A percentile compares a stretch with the other conserved stretches of the same genome.
Evolutionary conservation across 2,888 invertebrate genomes (phyloP).

Genomic region (Nebria salina): DNA sequence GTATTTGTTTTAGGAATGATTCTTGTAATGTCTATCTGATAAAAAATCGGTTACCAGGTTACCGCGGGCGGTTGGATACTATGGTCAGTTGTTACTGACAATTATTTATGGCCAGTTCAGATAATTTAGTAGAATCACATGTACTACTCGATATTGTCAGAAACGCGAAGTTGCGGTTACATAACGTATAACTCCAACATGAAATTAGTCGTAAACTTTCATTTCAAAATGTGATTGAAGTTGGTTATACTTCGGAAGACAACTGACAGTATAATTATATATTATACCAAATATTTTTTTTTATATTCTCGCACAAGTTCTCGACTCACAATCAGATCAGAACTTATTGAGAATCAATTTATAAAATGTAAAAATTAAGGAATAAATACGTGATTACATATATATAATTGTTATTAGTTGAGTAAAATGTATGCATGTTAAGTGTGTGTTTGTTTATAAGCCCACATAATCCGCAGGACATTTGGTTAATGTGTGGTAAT

Average conservation of each 20-base stretch:
- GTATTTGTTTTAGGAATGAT: too few species aligned
- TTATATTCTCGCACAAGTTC: neutral
- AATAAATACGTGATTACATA: neutral
- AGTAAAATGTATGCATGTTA: neutral
- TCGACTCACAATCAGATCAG: neutral
- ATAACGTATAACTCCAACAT: neutral
- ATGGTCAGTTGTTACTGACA: neutral
- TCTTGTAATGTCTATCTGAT: neutral
- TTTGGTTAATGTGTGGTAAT: neutral
- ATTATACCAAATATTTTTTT: neutral
- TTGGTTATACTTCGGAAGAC: neutral
- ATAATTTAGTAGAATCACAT: constrained; percentile 1
- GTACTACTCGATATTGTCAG: constrained; percentile 1
- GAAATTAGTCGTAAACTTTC: constrained; percentile 1
- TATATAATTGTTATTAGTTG: neutral
- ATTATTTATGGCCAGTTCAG: neutral
- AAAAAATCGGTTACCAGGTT: neutral
- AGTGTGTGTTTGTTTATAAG: neutral
- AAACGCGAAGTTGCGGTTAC: neutral
- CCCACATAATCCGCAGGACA: neutral
- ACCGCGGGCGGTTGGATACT: neutral
- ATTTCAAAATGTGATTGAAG: constrained; percentile 1
- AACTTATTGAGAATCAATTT: neutral
- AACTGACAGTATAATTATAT: constrained; percentile 1
- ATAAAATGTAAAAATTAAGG: neutral